These are phyloP conservation scores for Bibio marci DNA, from an alignment of 2,888 invertebrate species.

Conservation along the genomic window DNA sequence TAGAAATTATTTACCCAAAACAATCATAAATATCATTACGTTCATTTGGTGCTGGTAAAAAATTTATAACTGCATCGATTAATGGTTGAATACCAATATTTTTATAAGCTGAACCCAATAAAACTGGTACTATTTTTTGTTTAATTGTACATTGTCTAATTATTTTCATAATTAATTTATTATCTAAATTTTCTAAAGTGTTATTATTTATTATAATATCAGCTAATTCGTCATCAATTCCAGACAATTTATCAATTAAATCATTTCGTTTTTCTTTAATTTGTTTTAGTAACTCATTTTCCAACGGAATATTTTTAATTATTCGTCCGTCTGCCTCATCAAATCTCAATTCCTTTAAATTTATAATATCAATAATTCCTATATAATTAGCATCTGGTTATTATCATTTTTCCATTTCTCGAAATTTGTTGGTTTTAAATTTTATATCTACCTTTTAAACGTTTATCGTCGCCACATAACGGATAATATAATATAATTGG, in stretches of 20 bases:
- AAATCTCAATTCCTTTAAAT: constrained; percentile 55
- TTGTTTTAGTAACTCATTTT: constrained; percentile 35
- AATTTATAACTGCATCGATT: constrained; percentile 67
- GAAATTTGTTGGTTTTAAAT: no score
- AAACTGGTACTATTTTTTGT: constrained; percentile 51
- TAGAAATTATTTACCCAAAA: constrained; percentile 21
- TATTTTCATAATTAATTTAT: constrained; percentile 40
- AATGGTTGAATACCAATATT: constrained; percentile 83
- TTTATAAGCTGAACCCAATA: constrained; percentile 86
- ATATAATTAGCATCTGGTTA: no score
- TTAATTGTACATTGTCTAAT: constrained; percentile 45
- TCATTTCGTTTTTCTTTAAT: constrained; percentile 41
- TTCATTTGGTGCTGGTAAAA: constrained; percentile 66
- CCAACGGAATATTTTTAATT: constrained; percentile 31
- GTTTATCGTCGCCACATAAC: constrained; percentile 33
- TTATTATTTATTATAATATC: constrained; percentile 47
- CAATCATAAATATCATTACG: constrained; percentile 37
- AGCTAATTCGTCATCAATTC: constrained; percentile 55
- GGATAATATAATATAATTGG: constrained; percentile 60
- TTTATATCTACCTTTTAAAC: constrained; percentile 32
- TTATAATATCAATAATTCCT: constrained; percentile 66
- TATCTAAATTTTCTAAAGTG: constrained; percentile 44
- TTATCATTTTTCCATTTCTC: constrained; percentile 2
- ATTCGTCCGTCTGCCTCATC: constrained; percentile 40
- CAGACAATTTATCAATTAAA: constrained; percentile 64